Conservation (phyloP, 2,113 vertebrate genomes). For the Cyanocitta stelleri region DNA sequence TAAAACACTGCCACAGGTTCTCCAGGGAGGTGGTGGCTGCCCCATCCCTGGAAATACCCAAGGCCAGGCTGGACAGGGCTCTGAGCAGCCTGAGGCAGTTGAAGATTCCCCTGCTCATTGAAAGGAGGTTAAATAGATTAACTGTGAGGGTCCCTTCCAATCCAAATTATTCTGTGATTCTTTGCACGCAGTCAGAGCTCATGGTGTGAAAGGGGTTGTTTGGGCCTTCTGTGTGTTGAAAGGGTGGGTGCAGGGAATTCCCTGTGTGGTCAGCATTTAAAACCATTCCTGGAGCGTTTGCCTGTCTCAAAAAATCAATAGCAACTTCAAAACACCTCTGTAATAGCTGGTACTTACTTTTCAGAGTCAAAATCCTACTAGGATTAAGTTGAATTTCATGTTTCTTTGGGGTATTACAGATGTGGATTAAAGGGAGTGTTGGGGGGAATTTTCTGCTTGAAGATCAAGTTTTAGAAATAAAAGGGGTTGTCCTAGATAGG, state of each 20-base stretch:
- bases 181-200: background rate
- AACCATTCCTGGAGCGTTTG: background rate
- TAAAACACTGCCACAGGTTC: background rate
- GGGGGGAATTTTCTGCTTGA: background rate
- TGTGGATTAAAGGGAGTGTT: background rate
- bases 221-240: background rate
- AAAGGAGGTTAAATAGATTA: background rate
- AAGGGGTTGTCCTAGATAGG: background rate
- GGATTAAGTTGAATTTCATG: background rate
- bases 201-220: background rate
- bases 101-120: background rate
- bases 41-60: background rate
- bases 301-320: background rate
- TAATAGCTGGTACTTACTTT: background rate
- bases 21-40: background rate
- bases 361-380: background rate
- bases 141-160: background rate
- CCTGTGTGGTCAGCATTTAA: background rate
- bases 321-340: background rate
- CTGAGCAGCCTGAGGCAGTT: background rate
- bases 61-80: background rate
- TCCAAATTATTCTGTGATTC: background rate
- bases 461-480: background rate
- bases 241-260: background rate
- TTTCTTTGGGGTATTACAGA: background rate